Conservation (phyloP, 2,888 invertebrate species). For the Hesperia comma region DNA sequence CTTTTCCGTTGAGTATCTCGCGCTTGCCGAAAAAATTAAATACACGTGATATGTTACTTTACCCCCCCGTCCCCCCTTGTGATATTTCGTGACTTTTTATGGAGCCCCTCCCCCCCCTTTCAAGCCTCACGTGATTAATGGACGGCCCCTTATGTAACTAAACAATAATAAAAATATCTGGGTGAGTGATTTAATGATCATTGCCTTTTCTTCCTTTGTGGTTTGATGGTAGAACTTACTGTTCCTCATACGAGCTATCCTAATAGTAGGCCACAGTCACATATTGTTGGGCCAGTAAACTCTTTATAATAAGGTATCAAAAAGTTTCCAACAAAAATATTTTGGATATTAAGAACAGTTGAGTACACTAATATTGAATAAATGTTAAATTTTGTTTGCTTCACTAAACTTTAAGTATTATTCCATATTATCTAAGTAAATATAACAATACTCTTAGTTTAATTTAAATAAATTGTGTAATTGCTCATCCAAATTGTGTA, state of each 20-base stretch:
- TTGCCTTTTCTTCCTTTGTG: not conserved
- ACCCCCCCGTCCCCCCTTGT: too few relatives aligned
- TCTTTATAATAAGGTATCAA: not conserved
- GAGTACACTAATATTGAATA: slow-evolving; percentile 23
- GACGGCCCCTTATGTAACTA: too few relatives aligned
- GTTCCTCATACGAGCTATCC: too few relatives aligned
- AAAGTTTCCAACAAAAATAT: slow-evolving; percentile 1
- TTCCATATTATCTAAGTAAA: slow-evolving; percentile 81
- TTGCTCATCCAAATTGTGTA: slow-evolving; percentile 81
- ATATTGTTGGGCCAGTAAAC: not conserved
- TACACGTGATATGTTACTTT: too few relatives aligned
- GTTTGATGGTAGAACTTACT: not conserved
- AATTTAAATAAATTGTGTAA: slow-evolving; percentile 69
- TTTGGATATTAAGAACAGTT: slow-evolving; percentile 11
- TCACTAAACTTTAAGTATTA: slow-evolving; percentile 75
- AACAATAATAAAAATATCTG: not conserved
- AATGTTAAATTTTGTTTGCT: slow-evolving; percentile 58
- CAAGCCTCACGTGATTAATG: too few relatives aligned
- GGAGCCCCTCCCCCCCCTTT: too few relatives aligned
- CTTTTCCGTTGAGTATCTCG: too few relatives aligned
- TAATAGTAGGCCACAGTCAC: not conserved
- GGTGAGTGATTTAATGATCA: not conserved
- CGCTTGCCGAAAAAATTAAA: too few relatives aligned
- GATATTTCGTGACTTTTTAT: too few relatives aligned
- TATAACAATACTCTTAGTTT: slow-evolving; percentile 71